phyloP scores from a whole-genome alignment of 1,140 invertebrate species.

The Colletes gigas region DNA sequence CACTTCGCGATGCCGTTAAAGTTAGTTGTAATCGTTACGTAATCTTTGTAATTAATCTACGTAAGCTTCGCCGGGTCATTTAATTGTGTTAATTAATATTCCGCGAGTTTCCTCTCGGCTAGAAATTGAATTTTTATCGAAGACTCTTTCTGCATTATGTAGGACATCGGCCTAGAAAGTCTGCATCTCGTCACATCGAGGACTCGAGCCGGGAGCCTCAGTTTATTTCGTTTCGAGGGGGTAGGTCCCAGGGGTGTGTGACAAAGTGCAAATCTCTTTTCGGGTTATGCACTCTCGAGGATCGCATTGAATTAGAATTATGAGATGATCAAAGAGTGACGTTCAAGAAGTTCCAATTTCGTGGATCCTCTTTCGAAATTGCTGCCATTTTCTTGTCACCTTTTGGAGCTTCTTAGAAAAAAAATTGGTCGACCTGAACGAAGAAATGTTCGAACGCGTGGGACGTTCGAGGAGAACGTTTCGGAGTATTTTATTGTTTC shows the following conservation, averaged over 20 bases:
- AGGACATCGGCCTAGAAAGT: not conserved
- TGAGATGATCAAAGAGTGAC: not conserved
- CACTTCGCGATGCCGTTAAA: too few relatives aligned
- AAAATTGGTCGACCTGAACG: too few relatives aligned
- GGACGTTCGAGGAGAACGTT: not conserved
- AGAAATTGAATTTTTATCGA: not conserved
- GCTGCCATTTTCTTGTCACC: too few relatives aligned
- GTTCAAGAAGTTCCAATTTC: not conserved
- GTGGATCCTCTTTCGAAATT: not conserved
- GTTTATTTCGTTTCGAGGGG: slow-evolving; percentile 1
- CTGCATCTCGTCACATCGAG: not conserved
- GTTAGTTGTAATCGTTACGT: too few relatives aligned
- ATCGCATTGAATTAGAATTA: not conserved
- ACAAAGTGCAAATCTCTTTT: not conserved
- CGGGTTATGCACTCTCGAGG: not conserved
- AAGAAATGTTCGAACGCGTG: too few relatives aligned
- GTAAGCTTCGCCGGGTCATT: too few relatives aligned
- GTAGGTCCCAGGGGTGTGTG: not conserved
- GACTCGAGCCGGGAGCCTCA: not conserved
- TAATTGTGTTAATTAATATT: too few relatives aligned
- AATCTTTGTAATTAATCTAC: too few relatives aligned
- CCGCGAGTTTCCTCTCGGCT: not conserved
- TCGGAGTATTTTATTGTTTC: not conserved
- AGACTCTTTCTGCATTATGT: not conserved
- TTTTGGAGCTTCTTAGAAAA: too few relatives aligned